Evolutionary conservation across 1,140 invertebrate species (phyloP).

Genomic region (Stenopsyche tienmushanensis): DNA sequence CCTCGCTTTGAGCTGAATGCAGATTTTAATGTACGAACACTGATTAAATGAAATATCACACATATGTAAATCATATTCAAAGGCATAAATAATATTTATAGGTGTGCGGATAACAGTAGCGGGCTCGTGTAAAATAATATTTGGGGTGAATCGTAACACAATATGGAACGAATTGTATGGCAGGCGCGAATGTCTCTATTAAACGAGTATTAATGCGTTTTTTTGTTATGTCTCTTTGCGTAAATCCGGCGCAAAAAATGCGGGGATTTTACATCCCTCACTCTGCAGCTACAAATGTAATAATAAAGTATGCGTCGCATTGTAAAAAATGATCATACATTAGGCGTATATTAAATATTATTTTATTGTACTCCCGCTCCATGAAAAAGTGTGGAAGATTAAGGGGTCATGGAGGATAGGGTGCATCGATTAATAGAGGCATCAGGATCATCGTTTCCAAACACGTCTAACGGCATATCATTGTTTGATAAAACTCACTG

Average conservation of each 20-base stretch:
- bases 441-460: too few relatives aligned
- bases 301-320: not conserved
- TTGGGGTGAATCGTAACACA: conserved; percentile 33
- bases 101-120: conserved; percentile 19
- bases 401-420: not conserved
- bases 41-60: not conserved
- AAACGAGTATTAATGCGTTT: conserved; percentile 38
- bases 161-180: conserved; percentile 28
- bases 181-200: conserved; percentile 36
- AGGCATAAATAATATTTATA: conserved; percentile 27
- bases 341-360: not conserved
- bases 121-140: conserved; percentile 28
- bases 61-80: conserved; percentile 25
- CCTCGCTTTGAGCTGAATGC: too few relatives aligned
- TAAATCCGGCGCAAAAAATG: conserved; percentile 12
- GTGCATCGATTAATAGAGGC: too few relatives aligned
- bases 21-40: too few relatives aligned
- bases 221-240: not conserved
- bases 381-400: not conserved
- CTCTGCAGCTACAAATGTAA: not conserved
- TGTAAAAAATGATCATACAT: not conserved
- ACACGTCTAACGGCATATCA: too few relatives aligned
- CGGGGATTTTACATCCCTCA: conserved; percentile 8
- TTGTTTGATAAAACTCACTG: too few relatives aligned
- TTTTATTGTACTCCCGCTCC: not conserved